Evolutionary conservation across 2,888 invertebrate species (phyloP), one percentile per base, ranked within the genome.

Genomic region (Creontiades dilutus): DNA sequence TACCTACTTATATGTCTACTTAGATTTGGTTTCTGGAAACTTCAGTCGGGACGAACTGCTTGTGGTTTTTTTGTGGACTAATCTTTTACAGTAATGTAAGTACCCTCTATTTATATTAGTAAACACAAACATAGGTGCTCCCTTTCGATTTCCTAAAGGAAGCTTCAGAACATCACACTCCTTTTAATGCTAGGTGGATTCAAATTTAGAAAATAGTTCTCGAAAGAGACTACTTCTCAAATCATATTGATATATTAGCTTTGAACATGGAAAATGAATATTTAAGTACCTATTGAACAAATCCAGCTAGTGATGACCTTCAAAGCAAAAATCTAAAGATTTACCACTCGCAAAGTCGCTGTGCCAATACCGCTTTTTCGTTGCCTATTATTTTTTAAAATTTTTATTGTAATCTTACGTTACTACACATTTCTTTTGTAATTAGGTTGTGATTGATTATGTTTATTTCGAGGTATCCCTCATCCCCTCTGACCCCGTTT

Each of bases 331-430:
- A 78, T 78, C 37, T 47, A 46, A 78, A 78, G 47, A 78, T 78
- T 55, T 76, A 88, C 76, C 57, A 76, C 46, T 85, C 76, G 48
- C 78, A n/a, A 28, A 88, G 23, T 47, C 27, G 85, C 52, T 55
- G 85, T 85, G 85, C 85, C 85, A 85, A 85, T 85, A 19, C 61
- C 37, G 85, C 85, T 85, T 85, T 61, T 37, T 85, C 57, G 61
- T 88, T 52, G 52, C 27, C 28, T 88, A 48, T 86, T 75, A 52
- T 48, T 52, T 88, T 52, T 47, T 19, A n/a, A 46, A 19, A 76
- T 14, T 88, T 88, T 88, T 88, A 86, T 47, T 47, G 68, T 68
- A 19, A 82, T 48, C n/a, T 23, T 82, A 13, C 82, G 52, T 82
- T 82, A 78, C 52, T 52, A 16, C n/a, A 28, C 14, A 28, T 37